phyloP scores from a whole-genome alignment of 1,140 invertebrate species.

The Helicoverpa zea region DNA sequence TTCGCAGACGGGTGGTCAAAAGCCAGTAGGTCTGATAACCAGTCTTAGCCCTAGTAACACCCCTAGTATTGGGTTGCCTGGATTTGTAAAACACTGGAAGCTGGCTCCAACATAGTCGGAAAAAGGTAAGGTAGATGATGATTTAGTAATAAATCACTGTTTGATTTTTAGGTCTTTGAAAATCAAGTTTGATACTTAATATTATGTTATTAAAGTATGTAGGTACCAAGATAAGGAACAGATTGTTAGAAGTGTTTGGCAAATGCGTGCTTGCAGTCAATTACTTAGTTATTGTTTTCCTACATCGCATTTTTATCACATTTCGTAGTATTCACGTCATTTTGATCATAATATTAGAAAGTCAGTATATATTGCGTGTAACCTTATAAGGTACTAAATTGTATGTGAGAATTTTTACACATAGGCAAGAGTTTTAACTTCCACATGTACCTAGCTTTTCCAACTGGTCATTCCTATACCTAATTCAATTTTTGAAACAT shows the following conservation, averaged over 20 bases:
- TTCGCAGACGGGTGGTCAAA: no score
- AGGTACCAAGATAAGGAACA: constrained; percentile 19
- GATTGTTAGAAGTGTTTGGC: not conserved
- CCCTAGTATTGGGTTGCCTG: no score
- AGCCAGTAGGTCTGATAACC: no score
- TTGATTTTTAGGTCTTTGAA: not conserved
- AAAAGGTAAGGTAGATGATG: no score
- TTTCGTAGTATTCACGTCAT: constrained; percentile 2
- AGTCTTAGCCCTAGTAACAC: no score
- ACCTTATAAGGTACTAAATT: constrained; percentile 11
- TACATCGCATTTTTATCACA: constrained; percentile 18
- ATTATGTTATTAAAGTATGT: not conserved
- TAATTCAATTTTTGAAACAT: no score
- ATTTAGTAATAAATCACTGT: no score
- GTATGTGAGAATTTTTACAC: not conserved
- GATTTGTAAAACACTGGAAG: no score
- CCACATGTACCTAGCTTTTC: no score
- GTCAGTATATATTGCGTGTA: not conserved
- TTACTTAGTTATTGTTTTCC: constrained; percentile 9
- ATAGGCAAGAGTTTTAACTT: not conserved
- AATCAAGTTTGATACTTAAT: not conserved
- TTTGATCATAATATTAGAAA: constrained; percentile 9
- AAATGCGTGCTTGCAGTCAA: constrained; percentile 1
- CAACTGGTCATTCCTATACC: no score
- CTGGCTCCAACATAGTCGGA: no score